Evolutionary conservation across 1,140 invertebrate genomes (phyloP).

Genomic region (Neomicropteryx cornuta): DNA sequence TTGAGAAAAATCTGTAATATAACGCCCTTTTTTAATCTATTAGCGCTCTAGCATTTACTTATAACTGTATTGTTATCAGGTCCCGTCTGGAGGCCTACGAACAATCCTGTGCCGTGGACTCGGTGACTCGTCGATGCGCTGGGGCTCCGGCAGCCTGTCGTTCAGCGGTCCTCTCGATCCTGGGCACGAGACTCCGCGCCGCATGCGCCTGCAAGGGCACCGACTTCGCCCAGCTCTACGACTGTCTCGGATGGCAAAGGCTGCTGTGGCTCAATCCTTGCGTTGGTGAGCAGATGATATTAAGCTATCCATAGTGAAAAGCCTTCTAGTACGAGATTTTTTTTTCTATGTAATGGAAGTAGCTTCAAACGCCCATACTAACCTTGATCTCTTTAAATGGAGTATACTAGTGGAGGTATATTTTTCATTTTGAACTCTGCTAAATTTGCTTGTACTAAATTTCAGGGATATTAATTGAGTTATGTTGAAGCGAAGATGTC

Average conservation of each 20-base stretch:
- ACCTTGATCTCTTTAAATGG: not conserved
- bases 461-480: no score
- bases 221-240: slow-evolving; percentile 69
- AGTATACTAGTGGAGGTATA: slow-evolving; percentile 2
- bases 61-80: slow-evolving; percentile 40
- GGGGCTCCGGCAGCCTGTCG: slow-evolving; percentile 69
- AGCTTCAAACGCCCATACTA: not conserved
- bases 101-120: slow-evolving; percentile 81
- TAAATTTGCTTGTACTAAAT: not conserved
- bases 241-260: slow-evolving; percentile 80
- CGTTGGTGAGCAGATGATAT: slow-evolving; percentile 57
- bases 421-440: slow-evolving; percentile 2
- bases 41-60: no score
- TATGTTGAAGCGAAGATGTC: no score
- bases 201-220: slow-evolving; percentile 77
- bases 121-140: slow-evolving; percentile 79
- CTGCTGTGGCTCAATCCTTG: slow-evolving; percentile 87
- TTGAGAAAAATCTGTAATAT: no score
- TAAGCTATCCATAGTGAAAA: not conserved
- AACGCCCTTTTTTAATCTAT: no score
- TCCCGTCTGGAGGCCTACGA: slow-evolving; percentile 74
- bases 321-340: no score
- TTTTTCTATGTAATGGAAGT: no score
- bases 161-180: slow-evolving; percentile 69
- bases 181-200: slow-evolving; percentile 73